Conservation (phyloP, 2,797 vertebrate genomes). For the Rachycentron canadum region DNA sequence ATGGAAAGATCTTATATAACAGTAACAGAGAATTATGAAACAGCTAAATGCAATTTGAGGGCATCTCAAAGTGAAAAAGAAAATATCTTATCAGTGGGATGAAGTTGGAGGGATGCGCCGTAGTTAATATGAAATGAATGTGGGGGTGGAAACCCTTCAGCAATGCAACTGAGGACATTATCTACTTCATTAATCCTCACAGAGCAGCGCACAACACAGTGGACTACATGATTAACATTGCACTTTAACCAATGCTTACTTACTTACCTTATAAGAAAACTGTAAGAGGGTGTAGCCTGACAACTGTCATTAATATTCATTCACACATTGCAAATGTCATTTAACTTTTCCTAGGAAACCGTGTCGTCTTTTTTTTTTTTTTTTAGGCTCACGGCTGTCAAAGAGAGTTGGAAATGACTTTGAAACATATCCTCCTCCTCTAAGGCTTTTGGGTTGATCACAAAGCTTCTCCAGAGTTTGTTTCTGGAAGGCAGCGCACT, state of each 20-base stretch:
- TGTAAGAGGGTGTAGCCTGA: constrained; percentile 26
- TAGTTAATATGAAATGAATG: constrained; percentile 65
- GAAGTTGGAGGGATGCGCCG: constrained; percentile 59
- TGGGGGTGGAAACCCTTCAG: constrained; percentile 67
- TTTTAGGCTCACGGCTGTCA: constrained; percentile 31
- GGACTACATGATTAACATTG: constrained; percentile 27
- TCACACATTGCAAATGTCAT: constrained; percentile 51
- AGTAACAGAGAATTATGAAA: constrained; percentile 60
- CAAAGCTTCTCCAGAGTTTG: constrained; percentile 59
- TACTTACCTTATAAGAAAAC: constrained; percentile 37
- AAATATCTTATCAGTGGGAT: constrained; percentile 68
- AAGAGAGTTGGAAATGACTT: constrained; percentile 67
- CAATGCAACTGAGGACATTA: constrained; percentile 53
- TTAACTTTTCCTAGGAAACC: constrained; percentile 59
- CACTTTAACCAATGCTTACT: constrained; percentile 42
- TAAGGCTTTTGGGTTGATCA: constrained; percentile 58
- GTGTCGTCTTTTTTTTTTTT: constrained; percentile 9
- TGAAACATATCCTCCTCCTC: constrained; percentile 62
- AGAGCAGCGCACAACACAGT: constrained; percentile 46
- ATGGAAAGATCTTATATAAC: constrained; percentile 55
- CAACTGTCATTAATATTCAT: constrained; percentile 65
- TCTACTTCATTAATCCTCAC: constrained; percentile 67
- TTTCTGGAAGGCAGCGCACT: constrained; percentile 65
- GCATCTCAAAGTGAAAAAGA: constrained; percentile 63
- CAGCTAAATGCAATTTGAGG: constrained; percentile 59